Base-by-base conservation (phyloP, 2,888 invertebrate species). In the Drosophila melanosoma region DNA sequence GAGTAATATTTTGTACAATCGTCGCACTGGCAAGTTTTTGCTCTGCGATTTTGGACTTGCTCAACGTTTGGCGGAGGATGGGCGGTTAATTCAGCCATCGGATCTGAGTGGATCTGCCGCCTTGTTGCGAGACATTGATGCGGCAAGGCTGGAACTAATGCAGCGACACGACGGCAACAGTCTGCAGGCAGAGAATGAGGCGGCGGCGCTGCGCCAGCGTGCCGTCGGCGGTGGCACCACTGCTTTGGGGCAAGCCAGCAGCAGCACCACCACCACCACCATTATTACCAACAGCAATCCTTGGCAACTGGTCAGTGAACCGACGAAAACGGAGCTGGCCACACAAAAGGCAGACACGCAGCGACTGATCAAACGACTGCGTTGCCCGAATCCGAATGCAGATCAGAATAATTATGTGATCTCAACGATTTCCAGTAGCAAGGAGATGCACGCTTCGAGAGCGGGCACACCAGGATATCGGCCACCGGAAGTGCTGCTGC, bases 381-480 rank as follows among this genome's bases (percentile, higher is more conserved):
- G 89, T 3, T 58, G 72, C 91, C 92, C 82, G 95, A 96, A 93
- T 92, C 93, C 63, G 96, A 97, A 92, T 94, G 93, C 89, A 95
- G 95, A 52, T 94, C 95, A 91, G 92, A 95, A 32, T 93, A 95
- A 62, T 93, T 96, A 69, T 96, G 97, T 93, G 93, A 94, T 52
- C 59, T 94, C 42, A 96, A 96, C 91, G 11, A 82, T 79, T 71
- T 94, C 15, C 96, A 96, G 90, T 83, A 94, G 95, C 82, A 95
- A 95, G 74, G 94, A 94, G 49, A 95, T 96, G 82, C 94, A 95
- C 64, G 97, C 97, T 26, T 95, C 97, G 1, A 94, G 98, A 85
- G 98, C 98, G 65, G 98, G 98, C 77, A 98, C 98, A 48, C 97
- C 97, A 57, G 98, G 98, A 20, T 98, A 97, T 93, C 94, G 98